Base-by-base conservation (phyloP, 2,113 vertebrate genomes). In the Sebastes fasciatus region DNA sequence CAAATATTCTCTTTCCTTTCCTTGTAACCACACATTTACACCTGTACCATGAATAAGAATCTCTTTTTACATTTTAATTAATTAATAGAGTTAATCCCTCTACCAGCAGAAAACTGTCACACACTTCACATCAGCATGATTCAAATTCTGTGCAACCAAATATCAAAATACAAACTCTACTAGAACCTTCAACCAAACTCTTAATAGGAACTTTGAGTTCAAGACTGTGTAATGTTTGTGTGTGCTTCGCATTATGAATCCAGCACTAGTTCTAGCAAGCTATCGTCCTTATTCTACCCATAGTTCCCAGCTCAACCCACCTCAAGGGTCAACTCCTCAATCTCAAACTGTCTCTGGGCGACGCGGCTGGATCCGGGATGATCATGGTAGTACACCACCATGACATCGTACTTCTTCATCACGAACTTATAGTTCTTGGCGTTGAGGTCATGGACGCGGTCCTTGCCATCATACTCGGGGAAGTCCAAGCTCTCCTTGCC, bases 321-420 rank as follows among this genome's bases (percentile, higher is more conserved):
- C 97, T 98, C 97, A 49, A 98, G 93, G 79, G 96, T 95, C 86
- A 97, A 91, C 90, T 98, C 97, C 85, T 97, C 97, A 83, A 97
- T 95, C 90, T 97, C 95, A 84, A 97, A 97, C 87, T 97, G 97
- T 90, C 87, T 96, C 88, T 97, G 96, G 12, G 96, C 96, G 81
- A 95, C 95, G 91, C 95, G 96, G 95, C 95, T 95, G 10, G 96
- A 93, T 81, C 94, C 96, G 0, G 96, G 95, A 40, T 96, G 96
- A 49, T 97, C 96, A 14, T 97, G 97, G 95, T 97, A 97, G 86
- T 97, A 96, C 67, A 98, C 94, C 2, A 97, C 96, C 94, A 98
- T 95, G 57, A 97, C 94, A 55, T 97, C 97, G 6, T 96, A 97
- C 94, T 97, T 97, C 95, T 96, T 97, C 95, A 98, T 96, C 86